Conservation (phyloP, 1,140 invertebrate species). For the Theocolax elegans region DNA sequence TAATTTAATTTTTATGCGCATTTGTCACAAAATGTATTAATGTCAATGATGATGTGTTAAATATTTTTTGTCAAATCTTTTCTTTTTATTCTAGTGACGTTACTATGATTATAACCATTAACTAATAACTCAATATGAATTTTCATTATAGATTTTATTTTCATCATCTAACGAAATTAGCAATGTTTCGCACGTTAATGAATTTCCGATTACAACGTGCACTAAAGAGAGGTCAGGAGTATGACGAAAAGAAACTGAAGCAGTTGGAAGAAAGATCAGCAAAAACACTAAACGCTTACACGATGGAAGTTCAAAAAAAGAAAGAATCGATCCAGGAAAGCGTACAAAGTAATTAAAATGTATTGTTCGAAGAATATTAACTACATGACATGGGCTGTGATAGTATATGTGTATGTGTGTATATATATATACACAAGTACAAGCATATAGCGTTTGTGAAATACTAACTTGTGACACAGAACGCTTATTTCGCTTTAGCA, state of each 20-base stretch:
- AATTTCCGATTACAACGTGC: slow-evolving; percentile 38
- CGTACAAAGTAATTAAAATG: neutral
- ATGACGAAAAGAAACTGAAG: slow-evolving; percentile 21
- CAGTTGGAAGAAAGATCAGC: slow-evolving; percentile 33
- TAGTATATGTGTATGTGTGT: too few species aligned
- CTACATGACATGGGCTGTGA: slow-evolving; percentile 1
- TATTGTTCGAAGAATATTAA: too few species aligned
- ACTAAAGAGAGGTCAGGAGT: slow-evolving; percentile 42
- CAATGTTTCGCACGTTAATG: slow-evolving; percentile 30
- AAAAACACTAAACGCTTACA: neutral
- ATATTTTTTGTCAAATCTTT: too few species aligned
- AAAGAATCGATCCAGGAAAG: neutral
- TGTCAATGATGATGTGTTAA: too few species aligned
- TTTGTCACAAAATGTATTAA: too few species aligned
- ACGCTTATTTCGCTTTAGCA: too few species aligned
- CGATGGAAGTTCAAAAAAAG: neutral
- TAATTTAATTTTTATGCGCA: too few species aligned
- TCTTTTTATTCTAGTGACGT: too few species aligned
- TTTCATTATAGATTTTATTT: slow-evolving; percentile 30
- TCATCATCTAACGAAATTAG: slow-evolving; percentile 31
- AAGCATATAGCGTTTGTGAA: neutral
- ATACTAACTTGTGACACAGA: neutral
- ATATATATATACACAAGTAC: too few species aligned
- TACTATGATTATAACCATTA: too few species aligned
- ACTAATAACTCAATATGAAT: too few species aligned